Conservation (phyloP, 1,140 invertebrate genomes). For the Caenorhabditis briggsae region DNA sequence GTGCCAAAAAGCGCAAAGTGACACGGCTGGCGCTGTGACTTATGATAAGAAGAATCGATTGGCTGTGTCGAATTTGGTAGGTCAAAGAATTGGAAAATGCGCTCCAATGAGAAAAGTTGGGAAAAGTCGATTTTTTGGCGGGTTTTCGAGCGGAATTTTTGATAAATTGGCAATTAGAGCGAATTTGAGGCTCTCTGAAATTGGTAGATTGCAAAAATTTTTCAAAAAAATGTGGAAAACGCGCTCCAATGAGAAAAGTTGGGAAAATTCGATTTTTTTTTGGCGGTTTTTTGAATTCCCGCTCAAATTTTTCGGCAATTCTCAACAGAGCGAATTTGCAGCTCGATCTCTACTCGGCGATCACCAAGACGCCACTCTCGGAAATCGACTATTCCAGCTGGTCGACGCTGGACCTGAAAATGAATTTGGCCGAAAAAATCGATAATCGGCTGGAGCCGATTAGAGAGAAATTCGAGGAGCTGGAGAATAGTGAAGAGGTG, state of each 20-base stretch:
- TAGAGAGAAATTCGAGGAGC: constrained; percentile 50
- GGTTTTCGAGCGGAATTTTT: neutral
- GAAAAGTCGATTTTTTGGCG: too few species aligned
- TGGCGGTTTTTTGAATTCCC: neutral
- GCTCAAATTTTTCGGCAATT: neutral
- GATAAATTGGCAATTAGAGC: neutral
- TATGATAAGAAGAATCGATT: constrained; percentile 69
- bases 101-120: neutral
- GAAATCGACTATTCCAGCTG: constrained; percentile 10
- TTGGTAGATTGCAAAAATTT: too few species aligned
- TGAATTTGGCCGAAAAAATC: constrained; percentile 62
- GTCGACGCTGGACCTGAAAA: constrained; percentile 55
- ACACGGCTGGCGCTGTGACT: constrained; percentile 79
- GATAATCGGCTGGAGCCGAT: constrained; percentile 58
- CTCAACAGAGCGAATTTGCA: constrained; percentile 5
- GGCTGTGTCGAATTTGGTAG: constrained; percentile 65
- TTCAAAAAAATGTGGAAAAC: too few species aligned
- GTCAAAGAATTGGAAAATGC: neutral
- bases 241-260: too few species aligned
- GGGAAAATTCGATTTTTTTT: neutral
- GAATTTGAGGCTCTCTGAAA: too few species aligned
- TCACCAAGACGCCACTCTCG: constrained; percentile 17
- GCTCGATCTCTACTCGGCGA: constrained; percentile 60
- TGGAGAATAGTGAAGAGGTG: constrained; percentile 32
- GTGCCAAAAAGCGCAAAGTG: constrained; percentile 91